Evolutionary conservation across 2,113 vertebrate species (phyloP).

Genomic region (Antechinus stuartii): DNA sequence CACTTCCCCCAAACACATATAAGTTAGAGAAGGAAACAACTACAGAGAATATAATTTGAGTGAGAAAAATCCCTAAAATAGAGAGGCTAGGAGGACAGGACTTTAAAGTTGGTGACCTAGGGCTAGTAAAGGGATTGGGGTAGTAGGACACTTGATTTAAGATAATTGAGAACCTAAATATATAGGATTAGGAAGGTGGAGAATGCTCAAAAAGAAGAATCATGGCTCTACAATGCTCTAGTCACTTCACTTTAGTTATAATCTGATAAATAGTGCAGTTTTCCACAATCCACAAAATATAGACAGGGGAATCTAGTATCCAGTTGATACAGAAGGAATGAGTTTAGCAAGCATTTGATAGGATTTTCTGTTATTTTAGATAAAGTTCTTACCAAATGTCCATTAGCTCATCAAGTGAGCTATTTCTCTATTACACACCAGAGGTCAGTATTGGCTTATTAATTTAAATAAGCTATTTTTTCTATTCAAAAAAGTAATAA

Average conservation of each 20-base stretch:
- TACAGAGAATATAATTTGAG: too few species aligned
- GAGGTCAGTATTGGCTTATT: conserved; percentile 85
- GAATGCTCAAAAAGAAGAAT: not conserved
- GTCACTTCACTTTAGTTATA: not conserved
- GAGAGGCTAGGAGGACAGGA: not conserved
- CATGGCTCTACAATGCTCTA: too few species aligned
- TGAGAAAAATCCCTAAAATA: not conserved
- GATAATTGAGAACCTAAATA: not conserved
- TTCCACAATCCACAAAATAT: not conserved
- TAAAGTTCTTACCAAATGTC: not conserved
- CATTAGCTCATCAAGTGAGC: conserved; percentile 17
- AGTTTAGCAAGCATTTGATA: not conserved
- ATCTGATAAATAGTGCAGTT: not conserved
- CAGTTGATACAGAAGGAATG: not conserved
- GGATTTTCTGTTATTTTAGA: not conserved
- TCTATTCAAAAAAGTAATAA: conserved; percentile 41
- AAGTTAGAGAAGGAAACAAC: too few species aligned
- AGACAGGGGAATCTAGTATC: not conserved
- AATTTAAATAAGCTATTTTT: conserved; percentile 63
- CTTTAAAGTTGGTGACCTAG: not conserved
- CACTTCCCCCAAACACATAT: too few species aligned
- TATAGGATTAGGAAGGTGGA: not conserved
- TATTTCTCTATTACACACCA: conserved; percentile 80
- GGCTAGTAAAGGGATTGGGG: not conserved
- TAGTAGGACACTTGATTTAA: not conserved